Evolutionary conservation across 2,797 vertebrate genomes (phyloP).

Genomic region (Phaenicophaeus curvirostris): DNA sequence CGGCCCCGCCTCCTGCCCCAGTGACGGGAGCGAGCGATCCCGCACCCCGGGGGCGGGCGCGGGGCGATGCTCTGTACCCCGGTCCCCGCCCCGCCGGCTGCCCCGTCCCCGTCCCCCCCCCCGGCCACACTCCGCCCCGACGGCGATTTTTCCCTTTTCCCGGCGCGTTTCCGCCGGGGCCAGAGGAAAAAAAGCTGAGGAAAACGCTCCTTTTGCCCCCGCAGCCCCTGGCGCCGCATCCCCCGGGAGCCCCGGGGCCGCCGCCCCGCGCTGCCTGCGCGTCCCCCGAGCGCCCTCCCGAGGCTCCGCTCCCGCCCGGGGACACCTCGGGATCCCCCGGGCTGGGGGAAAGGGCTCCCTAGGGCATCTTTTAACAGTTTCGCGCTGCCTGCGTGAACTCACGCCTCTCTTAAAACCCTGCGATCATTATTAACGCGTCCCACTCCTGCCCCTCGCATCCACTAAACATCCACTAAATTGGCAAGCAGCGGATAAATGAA

Average conservation of each 20-base stretch:
- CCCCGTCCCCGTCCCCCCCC: rapidly evolving
- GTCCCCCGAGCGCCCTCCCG: conserved; percentile 52
- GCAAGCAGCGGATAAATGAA: not conserved
- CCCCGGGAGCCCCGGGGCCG: no score
- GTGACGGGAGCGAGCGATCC: not conserved
- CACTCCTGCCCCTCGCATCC: not conserved
- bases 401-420: not conserved
- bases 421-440: not conserved
- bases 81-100: no score
- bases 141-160: not conserved
- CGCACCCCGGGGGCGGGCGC: no score
- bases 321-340: no score
- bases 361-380: not conserved
- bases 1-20: conserved; percentile 16
- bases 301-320: conserved; percentile 11
- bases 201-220: not conserved
- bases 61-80: not conserved
- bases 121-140: rapidly evolving
- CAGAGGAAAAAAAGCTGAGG: not conserved
- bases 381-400: not conserved
- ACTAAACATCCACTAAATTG: not conserved
- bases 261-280: conserved; percentile 7
- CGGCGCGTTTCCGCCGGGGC: not conserved
- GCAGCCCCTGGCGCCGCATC: not conserved
- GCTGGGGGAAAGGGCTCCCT: not conserved